Conservation (phyloP, 2,113 vertebrate genomes). For the Eclectus roratus region DNA sequence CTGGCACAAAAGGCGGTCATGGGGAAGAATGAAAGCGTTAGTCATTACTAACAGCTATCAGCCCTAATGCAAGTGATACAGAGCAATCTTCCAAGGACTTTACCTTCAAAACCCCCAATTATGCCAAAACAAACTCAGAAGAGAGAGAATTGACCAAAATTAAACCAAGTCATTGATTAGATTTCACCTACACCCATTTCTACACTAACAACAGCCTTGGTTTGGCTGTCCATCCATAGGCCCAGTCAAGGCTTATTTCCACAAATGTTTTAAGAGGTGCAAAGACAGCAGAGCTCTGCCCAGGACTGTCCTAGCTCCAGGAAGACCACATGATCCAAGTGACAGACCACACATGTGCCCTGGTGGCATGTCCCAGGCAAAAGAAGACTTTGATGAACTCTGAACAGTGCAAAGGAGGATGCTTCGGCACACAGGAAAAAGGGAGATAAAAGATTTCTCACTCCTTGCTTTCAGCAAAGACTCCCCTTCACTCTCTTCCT, state of each 20-base stretch:
- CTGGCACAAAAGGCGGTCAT: not conserved
- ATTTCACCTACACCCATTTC: not conserved
- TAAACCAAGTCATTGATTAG: not conserved
- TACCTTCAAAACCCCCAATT: not conserved
- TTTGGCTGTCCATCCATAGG: not conserved
- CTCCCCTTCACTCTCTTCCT: not conserved
- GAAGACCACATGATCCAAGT: not conserved
- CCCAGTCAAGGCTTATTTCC: not conserved
- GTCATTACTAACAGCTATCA: not conserved
- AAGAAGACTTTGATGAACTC: not conserved
- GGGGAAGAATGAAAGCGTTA: not conserved
- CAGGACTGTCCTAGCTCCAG: not conserved
- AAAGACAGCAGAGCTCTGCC: not conserved
- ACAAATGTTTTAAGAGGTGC: not conserved
- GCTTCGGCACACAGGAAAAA: not conserved
- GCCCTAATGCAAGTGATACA: not conserved
- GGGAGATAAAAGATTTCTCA: not conserved
- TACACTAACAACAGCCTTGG: not conserved
- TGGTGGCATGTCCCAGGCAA: not conserved
- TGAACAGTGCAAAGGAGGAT: not conserved
- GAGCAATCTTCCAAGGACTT: not conserved
- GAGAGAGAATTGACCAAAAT: not conserved
- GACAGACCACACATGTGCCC: not conserved
- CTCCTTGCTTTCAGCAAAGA: not conserved
- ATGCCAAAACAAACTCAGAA: not conserved